Evolutionary conservation across 2,113 vertebrate genomes (phyloP).

Genomic region (Beaufortia kweichowensis): DNA sequence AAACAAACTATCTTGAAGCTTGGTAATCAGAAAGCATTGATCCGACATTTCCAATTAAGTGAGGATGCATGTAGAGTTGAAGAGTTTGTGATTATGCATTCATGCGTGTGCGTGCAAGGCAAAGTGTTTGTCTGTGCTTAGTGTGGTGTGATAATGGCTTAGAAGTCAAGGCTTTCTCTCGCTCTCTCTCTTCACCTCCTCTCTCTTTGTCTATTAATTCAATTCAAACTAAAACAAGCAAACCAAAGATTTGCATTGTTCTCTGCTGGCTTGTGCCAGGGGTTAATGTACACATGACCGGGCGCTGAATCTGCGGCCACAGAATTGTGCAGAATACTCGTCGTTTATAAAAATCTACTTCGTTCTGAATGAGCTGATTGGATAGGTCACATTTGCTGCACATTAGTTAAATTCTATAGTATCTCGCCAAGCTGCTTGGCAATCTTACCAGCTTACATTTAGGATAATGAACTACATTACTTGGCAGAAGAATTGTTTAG

Average conservation of each 20-base stretch:
- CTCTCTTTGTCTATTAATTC: constrained; percentile 3
- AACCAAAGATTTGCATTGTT: not conserved
- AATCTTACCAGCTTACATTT: not conserved
- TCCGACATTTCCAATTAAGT: constrained; percentile 61
- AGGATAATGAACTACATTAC: not conserved
- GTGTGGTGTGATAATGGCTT: constrained; percentile 57
- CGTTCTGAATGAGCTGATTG: too few species aligned
- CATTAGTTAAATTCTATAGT: too few species aligned
- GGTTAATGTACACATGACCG: not conserved
- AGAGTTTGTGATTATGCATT: constrained; percentile 46
- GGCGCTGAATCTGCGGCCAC: not conserved
- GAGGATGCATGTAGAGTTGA: constrained; percentile 45
- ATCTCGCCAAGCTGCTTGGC: too few species aligned
- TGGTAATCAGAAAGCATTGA: constrained; percentile 57
- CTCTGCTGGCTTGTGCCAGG: not conserved
- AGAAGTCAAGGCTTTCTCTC: constrained; percentile 49
- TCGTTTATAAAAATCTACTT: constrained; percentile 3
- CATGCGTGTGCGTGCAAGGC: constrained; percentile 39
- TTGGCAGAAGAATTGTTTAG: not conserved
- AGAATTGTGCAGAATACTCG: not conserved
- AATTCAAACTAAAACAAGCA: constrained; percentile 22
- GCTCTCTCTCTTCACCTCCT: constrained; percentile 1
- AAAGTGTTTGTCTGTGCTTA: constrained; percentile 56
- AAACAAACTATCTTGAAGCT: constrained; percentile 55
- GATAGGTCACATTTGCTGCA: not conserved